Percentiles rank a stretch among this genome's conserved stretches.
Conservation (phyloP, 2,888 invertebrate genomes). For the Nymphalis c-album region DNA sequence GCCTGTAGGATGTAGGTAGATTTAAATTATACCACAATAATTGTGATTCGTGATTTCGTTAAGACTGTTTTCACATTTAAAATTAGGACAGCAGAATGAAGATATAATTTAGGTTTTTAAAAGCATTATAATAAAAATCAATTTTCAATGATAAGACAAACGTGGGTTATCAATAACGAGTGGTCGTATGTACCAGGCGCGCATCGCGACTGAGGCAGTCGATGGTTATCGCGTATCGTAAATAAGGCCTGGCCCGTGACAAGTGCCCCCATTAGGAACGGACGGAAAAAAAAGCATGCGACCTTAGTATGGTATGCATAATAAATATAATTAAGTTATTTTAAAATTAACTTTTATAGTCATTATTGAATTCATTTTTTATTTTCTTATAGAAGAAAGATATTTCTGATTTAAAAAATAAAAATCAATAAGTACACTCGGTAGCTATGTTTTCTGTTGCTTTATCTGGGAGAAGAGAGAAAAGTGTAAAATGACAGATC, state of each 20-base stretch:
- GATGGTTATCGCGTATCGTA: conserved; percentile 68
- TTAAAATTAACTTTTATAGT: not conserved
- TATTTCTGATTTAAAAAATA: not conserved
- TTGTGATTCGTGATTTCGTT: not conserved
- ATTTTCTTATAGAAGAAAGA: not conserved
- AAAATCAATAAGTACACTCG: not conserved
- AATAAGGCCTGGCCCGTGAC: conserved; percentile 64
- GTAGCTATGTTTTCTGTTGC: too few species aligned
- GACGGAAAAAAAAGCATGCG: conserved; percentile 40
- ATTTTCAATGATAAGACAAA: conserved; percentile 19
- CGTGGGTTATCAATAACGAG: conserved; percentile 27
- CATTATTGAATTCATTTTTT: not conserved
- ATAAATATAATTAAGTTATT: not conserved
- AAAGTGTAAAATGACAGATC: too few species aligned
- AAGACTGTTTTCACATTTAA: not conserved
- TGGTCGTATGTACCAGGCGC: conserved; percentile 39
- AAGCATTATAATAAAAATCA: conserved; percentile 15
- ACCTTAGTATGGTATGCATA: conserved; percentile 18
- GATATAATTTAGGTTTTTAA: not conserved
- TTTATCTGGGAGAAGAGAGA: too few species aligned
- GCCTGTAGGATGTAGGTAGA: not conserved
- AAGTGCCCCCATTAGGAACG: conserved; percentile 67
- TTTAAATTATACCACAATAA: not conserved
- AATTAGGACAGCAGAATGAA: not conserved
- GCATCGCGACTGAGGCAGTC: conserved; percentile 42